Evolutionary conservation across 1,140 invertebrate genomes (phyloP).

Genomic region (Diabrotica virgifera): DNA sequence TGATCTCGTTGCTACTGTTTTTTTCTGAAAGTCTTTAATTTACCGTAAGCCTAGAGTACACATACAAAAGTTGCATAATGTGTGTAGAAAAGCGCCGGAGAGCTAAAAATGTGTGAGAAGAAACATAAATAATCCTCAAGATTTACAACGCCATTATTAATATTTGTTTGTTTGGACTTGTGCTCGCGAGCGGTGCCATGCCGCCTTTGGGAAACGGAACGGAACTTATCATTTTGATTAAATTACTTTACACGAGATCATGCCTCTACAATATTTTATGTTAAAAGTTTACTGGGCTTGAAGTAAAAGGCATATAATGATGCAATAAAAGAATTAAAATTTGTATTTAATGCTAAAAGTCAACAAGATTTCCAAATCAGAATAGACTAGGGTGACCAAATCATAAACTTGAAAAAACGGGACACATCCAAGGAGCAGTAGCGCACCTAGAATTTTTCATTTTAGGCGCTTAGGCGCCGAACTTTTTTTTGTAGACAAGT

Average conservation of each 20-base stretch:
- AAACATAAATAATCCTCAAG: constrained; percentile 11
- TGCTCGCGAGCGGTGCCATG: neutral
- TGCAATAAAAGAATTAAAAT: too few species aligned
- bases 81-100: constrained; percentile 8
- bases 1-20: constrained; percentile 11
- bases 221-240: neutral
- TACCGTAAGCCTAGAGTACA: constrained; percentile 10
- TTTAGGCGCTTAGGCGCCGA: too few species aligned
- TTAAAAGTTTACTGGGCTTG: too few species aligned
- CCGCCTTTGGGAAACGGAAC: neutral
- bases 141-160: constrained; percentile 19
- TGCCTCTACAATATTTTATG: too few species aligned
- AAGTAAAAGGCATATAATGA: too few species aligned
- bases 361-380: too few species aligned
- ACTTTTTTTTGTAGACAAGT: too few species aligned
- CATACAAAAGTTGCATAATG: constrained; percentile 10
- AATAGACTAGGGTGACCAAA: too few species aligned
- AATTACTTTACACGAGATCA: neutral
- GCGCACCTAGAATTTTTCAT: too few species aligned
- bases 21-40: constrained; percentile 11
- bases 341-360: too few species aligned
- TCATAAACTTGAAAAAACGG: too few species aligned
- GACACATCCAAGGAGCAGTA: too few species aligned
- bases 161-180: constrained; percentile 15
- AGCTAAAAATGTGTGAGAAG: constrained; percentile 9